Percentiles rank a stretch among this genome's conserved stretches.
Evolutionary conservation across 2,113 vertebrate species (phyloP).

Genomic region (Podarcis muralis): DNA sequence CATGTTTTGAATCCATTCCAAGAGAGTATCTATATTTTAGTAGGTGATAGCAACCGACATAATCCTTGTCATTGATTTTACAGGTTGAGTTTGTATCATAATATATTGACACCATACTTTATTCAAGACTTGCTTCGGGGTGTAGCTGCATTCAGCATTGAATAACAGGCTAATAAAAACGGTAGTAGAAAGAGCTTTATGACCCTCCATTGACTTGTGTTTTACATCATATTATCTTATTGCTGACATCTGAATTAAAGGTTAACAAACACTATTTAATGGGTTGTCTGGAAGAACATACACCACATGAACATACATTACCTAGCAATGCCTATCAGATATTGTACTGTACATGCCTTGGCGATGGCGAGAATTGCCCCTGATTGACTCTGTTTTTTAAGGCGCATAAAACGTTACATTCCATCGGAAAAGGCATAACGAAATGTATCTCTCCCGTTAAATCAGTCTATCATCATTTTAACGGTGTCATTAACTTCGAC

Average conservation of each 20-base stretch:
- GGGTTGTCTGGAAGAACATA: constrained; percentile 73
- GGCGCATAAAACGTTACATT: constrained; percentile 70
- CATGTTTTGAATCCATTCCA: constrained; percentile 57
- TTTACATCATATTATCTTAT: constrained; percentile 81
- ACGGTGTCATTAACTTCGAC: constrained; percentile 75
- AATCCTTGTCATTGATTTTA: constrained; percentile 79
- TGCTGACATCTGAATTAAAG: constrained; percentile 81
- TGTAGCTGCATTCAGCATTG: constrained; percentile 68
- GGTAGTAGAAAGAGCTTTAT: constrained; percentile 77
- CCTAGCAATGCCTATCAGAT: constrained; percentile 64
- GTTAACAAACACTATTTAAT: constrained; percentile 81
- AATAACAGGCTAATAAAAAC: constrained; percentile 82
- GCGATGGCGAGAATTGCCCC: constrained; percentile 61
- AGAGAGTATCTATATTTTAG: constrained; percentile 72
- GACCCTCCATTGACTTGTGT: constrained; percentile 78
- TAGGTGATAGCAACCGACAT: constrained; percentile 68
- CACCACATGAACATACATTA: constrained; percentile 70
- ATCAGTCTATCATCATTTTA: constrained; percentile 77
- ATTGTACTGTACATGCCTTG: constrained; percentile 56
- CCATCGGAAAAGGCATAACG: constrained; percentile 67
- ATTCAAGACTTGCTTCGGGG: constrained; percentile 75
- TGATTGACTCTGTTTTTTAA: constrained; percentile 74
- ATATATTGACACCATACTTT: constrained; percentile 76
- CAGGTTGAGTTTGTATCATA: constrained; percentile 77
- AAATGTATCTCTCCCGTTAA: constrained; percentile 72